Percentiles rank a stretch among this genome's conserved stretches.
Conservation (phyloP, 2,888 invertebrate genomes). For the Drosophila kanekoi region DNA sequence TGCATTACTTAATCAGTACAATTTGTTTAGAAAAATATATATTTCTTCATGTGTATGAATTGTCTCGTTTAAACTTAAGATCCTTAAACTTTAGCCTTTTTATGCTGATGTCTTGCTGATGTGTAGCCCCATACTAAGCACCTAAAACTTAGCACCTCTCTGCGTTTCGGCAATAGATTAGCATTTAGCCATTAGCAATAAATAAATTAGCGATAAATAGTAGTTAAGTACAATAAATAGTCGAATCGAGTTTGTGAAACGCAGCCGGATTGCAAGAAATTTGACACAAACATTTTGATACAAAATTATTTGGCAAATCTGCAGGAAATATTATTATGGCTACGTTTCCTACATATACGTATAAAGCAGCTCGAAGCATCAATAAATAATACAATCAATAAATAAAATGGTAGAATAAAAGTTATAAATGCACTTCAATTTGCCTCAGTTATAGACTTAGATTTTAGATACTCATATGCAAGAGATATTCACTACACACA, state of each 20-base stretch:
- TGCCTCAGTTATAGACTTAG: conserved; percentile 64
- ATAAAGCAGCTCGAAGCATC: conserved; percentile 49
- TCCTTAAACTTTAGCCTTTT: conserved; percentile 47
- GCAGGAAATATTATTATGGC: conserved; percentile 26
- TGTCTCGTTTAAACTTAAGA: conserved; percentile 35
- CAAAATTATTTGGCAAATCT: conserved; percentile 82
- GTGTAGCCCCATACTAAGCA: conserved; percentile 45
- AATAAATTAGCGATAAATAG: conserved; percentile 46
- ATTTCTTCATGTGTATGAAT: conserved; percentile 44
- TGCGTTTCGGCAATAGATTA: conserved; percentile 52
- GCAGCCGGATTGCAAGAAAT: conserved; percentile 56
- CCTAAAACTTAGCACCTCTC: conserved; percentile 70
- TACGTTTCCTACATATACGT: conserved; percentile 13
- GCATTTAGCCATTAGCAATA: conserved; percentile 52
- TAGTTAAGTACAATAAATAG: conserved; percentile 59
- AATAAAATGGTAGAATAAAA: conserved; percentile 55
- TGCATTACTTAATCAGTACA: conserved; percentile 84
- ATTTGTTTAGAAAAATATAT: conserved; percentile 76
- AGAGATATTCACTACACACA: conserved; percentile 53
- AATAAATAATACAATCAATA: conserved; percentile 62
- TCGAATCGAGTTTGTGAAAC: conserved; percentile 40
- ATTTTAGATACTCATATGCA: conserved; percentile 56
- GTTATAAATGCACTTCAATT: conserved; percentile 71
- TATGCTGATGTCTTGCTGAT: conserved; percentile 34
- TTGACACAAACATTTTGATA: conserved; percentile 82